A percentile compares a stretch with the other conserved stretches of the same genome.
Evolutionary conservation across 1,140 invertebrate genomes (phyloP).

Genomic region (Drosophila busckii): DNA sequence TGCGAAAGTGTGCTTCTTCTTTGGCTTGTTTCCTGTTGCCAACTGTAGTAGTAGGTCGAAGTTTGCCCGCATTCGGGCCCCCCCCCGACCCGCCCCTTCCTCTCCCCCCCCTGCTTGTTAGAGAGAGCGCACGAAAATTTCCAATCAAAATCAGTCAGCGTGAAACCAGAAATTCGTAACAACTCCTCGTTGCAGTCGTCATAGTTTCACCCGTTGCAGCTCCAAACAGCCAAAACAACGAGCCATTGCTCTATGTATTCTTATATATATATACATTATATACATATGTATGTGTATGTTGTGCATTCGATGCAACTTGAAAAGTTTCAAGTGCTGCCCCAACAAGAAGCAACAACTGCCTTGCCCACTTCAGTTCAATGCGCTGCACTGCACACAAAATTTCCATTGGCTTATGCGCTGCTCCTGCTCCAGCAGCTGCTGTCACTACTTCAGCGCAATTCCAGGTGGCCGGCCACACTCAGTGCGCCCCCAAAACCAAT

Average conservation of each 20-base stretch:
- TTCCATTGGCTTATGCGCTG: neutral
- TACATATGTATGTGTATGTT: too few species aligned
- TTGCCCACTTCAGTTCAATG: constrained; percentile 1
- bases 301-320: constrained; percentile 21
- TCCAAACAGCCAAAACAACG: constrained; percentile 15
- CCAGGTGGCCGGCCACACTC: constrained; percentile 3
- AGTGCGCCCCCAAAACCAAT: constrained; percentile 30
- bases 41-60: neutral
- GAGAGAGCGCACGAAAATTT: constrained; percentile 41
- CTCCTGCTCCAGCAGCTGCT: too few species aligned
- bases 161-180: constrained; percentile 68
- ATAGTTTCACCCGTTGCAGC: constrained; percentile 3
- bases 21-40: constrained; percentile 57
- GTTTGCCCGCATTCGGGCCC: too few species aligned
- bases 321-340: constrained; percentile 18
- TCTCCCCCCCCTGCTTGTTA: constrained; percentile 35
- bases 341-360: neutral
- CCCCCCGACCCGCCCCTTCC: neutral
- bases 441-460: too few species aligned
- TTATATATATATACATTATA: too few species aligned
- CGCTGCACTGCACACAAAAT: constrained; percentile 15
- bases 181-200: constrained; percentile 50
- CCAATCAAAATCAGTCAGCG: constrained; percentile 69
- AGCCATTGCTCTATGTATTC: too few species aligned
- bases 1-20: constrained; percentile 64